phyloP scores from a whole-genome alignment of 2,888 invertebrate genomes.

The Tipula helvola region DNA sequence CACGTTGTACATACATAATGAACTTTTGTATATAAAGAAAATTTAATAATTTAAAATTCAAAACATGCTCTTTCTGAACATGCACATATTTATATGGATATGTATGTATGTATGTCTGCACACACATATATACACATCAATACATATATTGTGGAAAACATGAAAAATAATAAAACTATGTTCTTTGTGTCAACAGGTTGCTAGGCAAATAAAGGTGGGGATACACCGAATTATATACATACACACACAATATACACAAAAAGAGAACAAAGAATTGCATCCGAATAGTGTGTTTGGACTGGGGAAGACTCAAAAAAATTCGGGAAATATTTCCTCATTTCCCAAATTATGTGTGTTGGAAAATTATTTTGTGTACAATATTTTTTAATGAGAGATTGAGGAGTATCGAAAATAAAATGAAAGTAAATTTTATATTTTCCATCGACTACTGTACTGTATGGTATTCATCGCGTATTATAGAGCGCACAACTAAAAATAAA shows the following conservation, averaged over 20 bases:
- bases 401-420: not conserved
- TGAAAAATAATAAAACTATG: not conserved
- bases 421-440: not conserved
- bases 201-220: slow-evolving; percentile 5
- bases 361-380: not conserved
- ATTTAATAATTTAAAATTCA: not conserved
- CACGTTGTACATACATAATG: not conserved
- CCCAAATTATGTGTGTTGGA: not conserved
- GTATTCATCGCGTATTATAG: not conserved
- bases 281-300: not conserved
- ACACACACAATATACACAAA: not conserved
- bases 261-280: not conserved
- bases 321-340: not conserved
- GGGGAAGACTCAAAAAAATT: not conserved
- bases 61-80: not conserved
- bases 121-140: not conserved
- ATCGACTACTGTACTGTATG: not conserved
- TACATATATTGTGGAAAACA: not conserved
- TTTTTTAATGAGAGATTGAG: not conserved
- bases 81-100: not conserved
- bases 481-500: not conserved
- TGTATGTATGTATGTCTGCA: not conserved
- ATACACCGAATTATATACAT: not conserved
- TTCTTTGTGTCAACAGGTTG: not conserved
- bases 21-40: not conserved